Conservation (phyloP, 2,888 invertebrate genomes). For the Pyrrhosoma nymphula region DNA sequence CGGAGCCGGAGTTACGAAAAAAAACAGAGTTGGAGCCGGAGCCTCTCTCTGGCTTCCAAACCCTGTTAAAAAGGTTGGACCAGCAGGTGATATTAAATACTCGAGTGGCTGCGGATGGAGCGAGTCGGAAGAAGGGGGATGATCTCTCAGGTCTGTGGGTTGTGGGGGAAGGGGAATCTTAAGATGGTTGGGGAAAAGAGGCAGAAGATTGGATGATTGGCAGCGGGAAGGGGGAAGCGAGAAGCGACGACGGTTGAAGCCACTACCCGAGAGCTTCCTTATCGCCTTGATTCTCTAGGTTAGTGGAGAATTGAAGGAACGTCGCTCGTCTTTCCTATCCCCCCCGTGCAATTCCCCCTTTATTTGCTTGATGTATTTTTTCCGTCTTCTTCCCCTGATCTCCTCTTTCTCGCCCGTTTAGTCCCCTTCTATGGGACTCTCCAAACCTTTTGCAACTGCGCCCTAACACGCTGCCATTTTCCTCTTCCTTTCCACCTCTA, state of each 20-base stretch:
- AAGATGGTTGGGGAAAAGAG: background rate
- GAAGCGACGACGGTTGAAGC: background rate
- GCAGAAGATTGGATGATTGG: background rate
- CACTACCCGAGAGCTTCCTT: background rate
- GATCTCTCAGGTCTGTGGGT: background rate
- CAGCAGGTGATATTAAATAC: constrained; percentile 44
- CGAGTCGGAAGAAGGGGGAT: background rate
- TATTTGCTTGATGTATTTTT: background rate
- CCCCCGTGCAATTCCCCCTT: background rate
- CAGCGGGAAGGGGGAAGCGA: background rate
- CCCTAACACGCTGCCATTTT: background rate
- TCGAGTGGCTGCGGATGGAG: background rate
- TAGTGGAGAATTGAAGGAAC: background rate
- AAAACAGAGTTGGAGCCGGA: too few relatives aligned
- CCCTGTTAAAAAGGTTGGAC: background rate
- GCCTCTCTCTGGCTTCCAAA: too few relatives aligned
- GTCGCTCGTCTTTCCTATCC: background rate
- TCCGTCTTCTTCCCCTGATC: background rate
- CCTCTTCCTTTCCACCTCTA: too few relatives aligned
- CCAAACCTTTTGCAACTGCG: background rate
- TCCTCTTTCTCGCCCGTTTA: background rate
- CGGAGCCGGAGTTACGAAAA: too few relatives aligned
- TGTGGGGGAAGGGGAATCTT: background rate
- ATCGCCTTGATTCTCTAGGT: background rate
- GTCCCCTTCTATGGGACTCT: background rate